Evolutionary conservation across 2,888 invertebrate species (phyloP), one percentile per base, ranked within the genome.

Genomic region (Lochmaea crataegi): DNA sequence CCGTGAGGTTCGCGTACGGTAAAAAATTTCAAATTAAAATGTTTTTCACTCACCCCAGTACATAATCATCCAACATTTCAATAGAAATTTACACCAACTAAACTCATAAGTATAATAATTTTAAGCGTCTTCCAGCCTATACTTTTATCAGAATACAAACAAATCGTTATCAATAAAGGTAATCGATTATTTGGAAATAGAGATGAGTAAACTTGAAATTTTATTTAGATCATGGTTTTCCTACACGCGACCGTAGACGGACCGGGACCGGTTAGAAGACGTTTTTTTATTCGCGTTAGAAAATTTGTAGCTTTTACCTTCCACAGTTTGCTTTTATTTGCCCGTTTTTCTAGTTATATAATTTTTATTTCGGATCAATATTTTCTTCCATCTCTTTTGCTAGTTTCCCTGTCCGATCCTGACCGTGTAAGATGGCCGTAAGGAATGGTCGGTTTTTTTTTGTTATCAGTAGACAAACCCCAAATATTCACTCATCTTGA

Each of bases 91-190:
- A 10, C 16, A 56, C 18, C 5, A 56, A 18, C 14, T 22, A 56
- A 56, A 16, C 14, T 16, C 9, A 53, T 16, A 56, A 56, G 18
- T 56, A 11, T 48, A 7, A 11, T 48, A 7, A 6, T 56, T 56
- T 56, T 11, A 56, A 56, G 16, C 22, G n/a, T 16, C 16, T 18
- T 56, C 22, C 56, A 56, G 22, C 7, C n/a, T 16, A 56, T 6
- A 56, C 10, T 56, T 56, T 56, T 56, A 56, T 56, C 56, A 56
- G 9, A 22, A 56, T 16, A 56, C 22, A 56, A 56, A 56, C 18
- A 56, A 56, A 16, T 3, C 22, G 10, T 16, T 56, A 22, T 56
- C 56, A n/a, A 56, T 56, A 32, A n/a, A 10, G 9, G 22, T 56
- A 48, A 48, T 48, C 48, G 48, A 48, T 48, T 48, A 45, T 45